These are phyloP conservation scores for Dryobotodes eremita DNA, from an alignment of 2,888 invertebrate genomes.

Conservation along the genomic window DNA sequence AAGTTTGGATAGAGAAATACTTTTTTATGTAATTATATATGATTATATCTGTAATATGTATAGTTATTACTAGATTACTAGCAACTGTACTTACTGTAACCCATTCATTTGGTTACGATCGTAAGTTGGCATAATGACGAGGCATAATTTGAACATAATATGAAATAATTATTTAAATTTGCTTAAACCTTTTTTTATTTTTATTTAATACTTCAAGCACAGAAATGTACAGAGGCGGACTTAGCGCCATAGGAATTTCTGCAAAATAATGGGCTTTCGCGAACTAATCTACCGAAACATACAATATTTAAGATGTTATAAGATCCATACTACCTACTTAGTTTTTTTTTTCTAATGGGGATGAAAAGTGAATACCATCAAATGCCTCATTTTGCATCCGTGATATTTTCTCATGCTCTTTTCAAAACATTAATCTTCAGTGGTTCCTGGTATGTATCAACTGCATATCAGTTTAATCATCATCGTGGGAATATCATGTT, in stretches of 20 bases:
- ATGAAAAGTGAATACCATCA: background rate
- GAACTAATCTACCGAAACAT: background rate
- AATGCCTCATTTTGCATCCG: background rate
- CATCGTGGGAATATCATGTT: constrained; percentile 2
- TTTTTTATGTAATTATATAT: no score
- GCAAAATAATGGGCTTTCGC: background rate
- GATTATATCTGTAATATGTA: no score
- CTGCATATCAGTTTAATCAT: constrained; percentile 15
- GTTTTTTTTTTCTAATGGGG: background rate
- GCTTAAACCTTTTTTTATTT: no score
- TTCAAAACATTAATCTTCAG: constrained; percentile 31
- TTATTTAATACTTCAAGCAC: no score
- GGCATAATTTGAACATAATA: background rate
- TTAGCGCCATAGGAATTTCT: background rate
- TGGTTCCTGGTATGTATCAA: constrained; percentile 13
- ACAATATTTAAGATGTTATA: background rate
- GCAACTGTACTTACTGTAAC: no score
- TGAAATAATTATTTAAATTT: background rate
- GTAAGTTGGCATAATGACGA: background rate
- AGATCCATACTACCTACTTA: background rate
- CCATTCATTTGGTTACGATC: no score
- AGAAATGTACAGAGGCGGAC: no score
- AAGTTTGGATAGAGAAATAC: background rate
- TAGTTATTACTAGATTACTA: no score
- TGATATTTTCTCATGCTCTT: constrained; percentile 19